Conservation (phyloP, 2,797 vertebrate genomes). For the Carcharodon carcharias region DNA sequence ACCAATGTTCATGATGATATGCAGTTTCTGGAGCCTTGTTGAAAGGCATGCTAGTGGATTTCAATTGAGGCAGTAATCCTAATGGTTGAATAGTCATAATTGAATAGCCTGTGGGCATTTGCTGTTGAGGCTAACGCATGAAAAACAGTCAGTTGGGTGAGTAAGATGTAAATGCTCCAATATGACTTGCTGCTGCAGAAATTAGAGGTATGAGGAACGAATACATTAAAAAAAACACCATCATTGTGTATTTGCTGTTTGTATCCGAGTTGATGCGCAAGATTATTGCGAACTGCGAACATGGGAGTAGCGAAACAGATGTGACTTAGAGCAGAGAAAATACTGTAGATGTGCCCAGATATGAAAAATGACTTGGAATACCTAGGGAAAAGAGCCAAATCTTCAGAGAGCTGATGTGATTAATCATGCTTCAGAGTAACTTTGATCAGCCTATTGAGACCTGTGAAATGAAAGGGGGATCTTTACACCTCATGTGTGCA, state of each 20-base stretch:
- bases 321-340: neutral
- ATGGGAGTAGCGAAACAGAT: neutral
- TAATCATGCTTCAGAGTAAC: neutral
- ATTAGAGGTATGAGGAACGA: neutral
- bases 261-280: neutral
- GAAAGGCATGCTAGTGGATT: neutral
- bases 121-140: neutral
- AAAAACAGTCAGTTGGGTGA: neutral
- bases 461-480: neutral
- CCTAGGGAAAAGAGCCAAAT: neutral
- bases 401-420: neutral
- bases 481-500: neutral
- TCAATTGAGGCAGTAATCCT: neutral
- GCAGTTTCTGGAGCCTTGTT: neutral
- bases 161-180: neutral
- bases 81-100: neutral
- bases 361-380: neutral
- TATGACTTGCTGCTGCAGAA: neutral
- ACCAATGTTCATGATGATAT: neutral
- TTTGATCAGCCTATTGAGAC: neutral
- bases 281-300: neutral
- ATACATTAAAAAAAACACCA: neutral
- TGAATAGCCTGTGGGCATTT: neutral
- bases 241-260: neutral
- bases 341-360: neutral